Base-by-base conservation (phyloP, 2,113 vertebrate species). In the Colaptes auratus region DNA sequence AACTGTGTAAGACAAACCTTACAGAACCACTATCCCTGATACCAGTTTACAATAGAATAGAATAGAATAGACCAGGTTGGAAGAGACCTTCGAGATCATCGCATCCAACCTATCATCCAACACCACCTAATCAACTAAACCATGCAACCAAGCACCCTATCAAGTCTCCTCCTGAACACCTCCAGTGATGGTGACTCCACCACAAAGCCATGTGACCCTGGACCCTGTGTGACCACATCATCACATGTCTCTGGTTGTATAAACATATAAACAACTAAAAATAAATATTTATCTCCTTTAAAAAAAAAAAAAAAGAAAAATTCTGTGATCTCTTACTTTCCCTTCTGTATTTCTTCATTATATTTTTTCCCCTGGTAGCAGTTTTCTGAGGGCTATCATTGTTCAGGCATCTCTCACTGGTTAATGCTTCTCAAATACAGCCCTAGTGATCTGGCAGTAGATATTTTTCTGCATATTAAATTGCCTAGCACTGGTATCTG, bases 191-290 rank as follows among this genome's bases (percentile, higher is more conserved):
- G n/a, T n/a, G n/a, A n/a, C n/a, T n/a, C n/a, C n/a, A n/a, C n/a
- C n/a, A n/a, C n/a, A n/a, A n/a, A 9, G 19, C 30, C 35, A 3
- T 11, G 19, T 30, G 48, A 42, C 18, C 31, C 48, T n/a, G 25
- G 5, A n/a, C n/a, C n/a, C n/a, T n/a, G 12, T 5, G 24, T n/a
- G 20, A 53, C 30, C 53, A 39, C 0, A 0, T 24, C 70, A 30
- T 36, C 7, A 0, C 8, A 7, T 20, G 35, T 24, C 53, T 75
- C 66, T 55, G 35, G 6, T 3, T 69, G 10, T 42, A 52, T 25
- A 42, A 52, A 25, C 19, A 33, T 42, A 52, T 25, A 42, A 52
- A 25, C 19, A 33, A 16, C 44, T 53, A 36, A 1, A 84, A 84
- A 21, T 4, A 58, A 3, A 74, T 2, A 24, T 64, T 30, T 63